A percentile compares a stretch with the other conserved stretches of the same genome.
phyloP scores from a whole-genome alignment of 2,113 vertebrate genomes.

The Suncus etruscus region DNA sequence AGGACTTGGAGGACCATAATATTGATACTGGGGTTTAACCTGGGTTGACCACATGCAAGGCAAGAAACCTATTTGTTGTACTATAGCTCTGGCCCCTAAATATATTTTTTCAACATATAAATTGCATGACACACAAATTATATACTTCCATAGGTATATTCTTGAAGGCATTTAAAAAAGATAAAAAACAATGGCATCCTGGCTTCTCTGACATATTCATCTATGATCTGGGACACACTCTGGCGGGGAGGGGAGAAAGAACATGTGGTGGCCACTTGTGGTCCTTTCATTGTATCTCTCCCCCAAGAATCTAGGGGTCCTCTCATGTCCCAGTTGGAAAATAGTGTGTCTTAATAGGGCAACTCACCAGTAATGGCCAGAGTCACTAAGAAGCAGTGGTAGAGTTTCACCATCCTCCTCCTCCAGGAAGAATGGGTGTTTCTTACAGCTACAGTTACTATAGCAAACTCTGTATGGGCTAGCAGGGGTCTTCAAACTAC shows the following conservation, averaged over 20 bases:
- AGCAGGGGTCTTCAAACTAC: too few species aligned
- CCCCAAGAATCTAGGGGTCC: neutral
- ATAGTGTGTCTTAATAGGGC: neutral
- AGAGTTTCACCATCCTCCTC: too few species aligned
- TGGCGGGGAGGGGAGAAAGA: neutral
- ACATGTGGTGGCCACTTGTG: rapidly evolving
- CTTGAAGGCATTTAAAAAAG: neutral
- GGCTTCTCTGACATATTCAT: neutral
- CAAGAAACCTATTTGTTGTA: too few species aligned
- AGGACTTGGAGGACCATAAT: too few species aligned
- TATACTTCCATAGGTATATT: neutral
- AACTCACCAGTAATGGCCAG: neutral
- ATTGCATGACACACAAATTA: neutral
- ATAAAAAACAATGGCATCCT: neutral
- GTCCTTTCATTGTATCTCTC: neutral
- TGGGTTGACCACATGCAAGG: too few species aligned
- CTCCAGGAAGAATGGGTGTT: neutral
- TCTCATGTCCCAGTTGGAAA: neutral
- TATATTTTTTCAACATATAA: neutral
- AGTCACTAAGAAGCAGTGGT: neutral
- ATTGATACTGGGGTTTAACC: too few species aligned
- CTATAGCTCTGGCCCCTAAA: too few species aligned
- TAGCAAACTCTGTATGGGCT: rapidly evolving
- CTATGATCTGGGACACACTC: neutral
- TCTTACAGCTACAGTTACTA: neutral